Conservation (phyloP, 2,113 vertebrate genomes). For the Notarius quadriscutis region DNA sequence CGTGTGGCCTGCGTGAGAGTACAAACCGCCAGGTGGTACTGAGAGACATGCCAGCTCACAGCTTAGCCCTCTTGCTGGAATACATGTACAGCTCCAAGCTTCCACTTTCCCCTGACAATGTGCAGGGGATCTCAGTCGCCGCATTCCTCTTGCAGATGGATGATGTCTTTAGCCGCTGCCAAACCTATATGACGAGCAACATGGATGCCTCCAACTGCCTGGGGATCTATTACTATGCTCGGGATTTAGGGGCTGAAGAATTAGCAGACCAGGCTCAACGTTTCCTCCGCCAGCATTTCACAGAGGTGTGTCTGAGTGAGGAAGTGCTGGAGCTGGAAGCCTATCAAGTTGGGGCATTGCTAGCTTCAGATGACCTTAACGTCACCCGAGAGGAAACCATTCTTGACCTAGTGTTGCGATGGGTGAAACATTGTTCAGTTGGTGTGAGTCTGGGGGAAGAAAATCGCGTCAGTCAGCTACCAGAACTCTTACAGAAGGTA, state of each 20-base stretch:
- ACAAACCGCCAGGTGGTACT: constrained; percentile 80
- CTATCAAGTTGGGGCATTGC: constrained; percentile 82
- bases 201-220: constrained; percentile 96
- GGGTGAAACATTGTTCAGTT: constrained; percentile 77
- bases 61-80: constrained; percentile 79
- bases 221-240: constrained; percentile 90
- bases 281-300: constrained; percentile 87
- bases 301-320: constrained; percentile 87
- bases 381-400: constrained; percentile 89
- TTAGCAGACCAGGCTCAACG: constrained; percentile 81
- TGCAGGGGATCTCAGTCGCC: constrained; percentile 85
- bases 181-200: constrained; percentile 87
- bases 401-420: constrained; percentile 87
- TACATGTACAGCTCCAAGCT: constrained; percentile 89
- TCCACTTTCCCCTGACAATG: constrained; percentile 77
- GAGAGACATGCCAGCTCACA: constrained; percentile 81
- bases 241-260: constrained; percentile 89
- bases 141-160: constrained; percentile 95
- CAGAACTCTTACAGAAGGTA: constrained; percentile 86
- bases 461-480: constrained; percentile 73
- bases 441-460: constrained; percentile 56
- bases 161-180: constrained; percentile 82
- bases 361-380: constrained; percentile 92
- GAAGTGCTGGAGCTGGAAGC: constrained; percentile 89
- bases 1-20: constrained; percentile 89